Evolutionary conservation across 1,140 invertebrate species (phyloP).

Genomic region (Meteorus sp.): DNA sequence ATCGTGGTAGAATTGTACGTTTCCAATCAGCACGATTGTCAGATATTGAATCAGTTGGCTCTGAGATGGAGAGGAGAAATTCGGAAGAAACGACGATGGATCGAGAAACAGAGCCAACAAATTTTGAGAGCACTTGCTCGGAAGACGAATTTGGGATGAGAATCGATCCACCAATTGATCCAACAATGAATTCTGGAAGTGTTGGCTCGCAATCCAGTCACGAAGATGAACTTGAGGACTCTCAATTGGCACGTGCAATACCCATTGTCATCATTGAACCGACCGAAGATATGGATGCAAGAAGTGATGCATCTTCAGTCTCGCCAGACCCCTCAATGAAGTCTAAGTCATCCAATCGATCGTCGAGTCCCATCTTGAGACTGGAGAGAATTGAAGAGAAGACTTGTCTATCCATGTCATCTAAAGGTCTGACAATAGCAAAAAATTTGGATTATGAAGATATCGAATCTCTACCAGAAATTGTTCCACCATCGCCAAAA

Average conservation of each 20-base stretch:
- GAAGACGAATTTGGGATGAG: slow-evolving; percentile 51
- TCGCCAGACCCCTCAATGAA: slow-evolving; percentile 17
- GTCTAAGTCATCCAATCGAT: slow-evolving; percentile 18
- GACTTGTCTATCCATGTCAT: slow-evolving; percentile 47
- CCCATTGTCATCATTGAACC: slow-evolving; percentile 56
- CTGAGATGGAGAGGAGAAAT: slow-evolving; percentile 55
- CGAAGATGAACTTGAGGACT: slow-evolving; percentile 36
- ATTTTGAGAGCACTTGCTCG: slow-evolving; percentile 37
- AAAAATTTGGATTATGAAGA: slow-evolving; percentile 65
- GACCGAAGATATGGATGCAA: slow-evolving; percentile 23
- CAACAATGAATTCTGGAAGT: slow-evolving; percentile 7
- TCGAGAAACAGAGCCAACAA: slow-evolving; percentile 19
- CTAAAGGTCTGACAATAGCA: slow-evolving; percentile 57
- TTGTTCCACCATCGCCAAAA: slow-evolving; percentile 52
- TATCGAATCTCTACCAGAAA: slow-evolving; percentile 53
- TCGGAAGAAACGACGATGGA: slow-evolving; percentile 46
- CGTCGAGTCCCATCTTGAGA: slow-evolving; percentile 36
- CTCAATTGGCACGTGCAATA: slow-evolving; percentile 41
- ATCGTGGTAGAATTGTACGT: slow-evolving; percentile 53
- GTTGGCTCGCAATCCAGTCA: slow-evolving; percentile 29
- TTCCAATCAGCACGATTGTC: slow-evolving; percentile 54
- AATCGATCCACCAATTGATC: slow-evolving; percentile 27
- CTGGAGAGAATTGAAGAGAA: slow-evolving; percentile 52
- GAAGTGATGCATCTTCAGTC: background rate
- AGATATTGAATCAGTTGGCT: slow-evolving; percentile 57